phyloP scores from a whole-genome alignment of 2,888 invertebrate genomes.

The Eupithecia centaureata region DNA sequence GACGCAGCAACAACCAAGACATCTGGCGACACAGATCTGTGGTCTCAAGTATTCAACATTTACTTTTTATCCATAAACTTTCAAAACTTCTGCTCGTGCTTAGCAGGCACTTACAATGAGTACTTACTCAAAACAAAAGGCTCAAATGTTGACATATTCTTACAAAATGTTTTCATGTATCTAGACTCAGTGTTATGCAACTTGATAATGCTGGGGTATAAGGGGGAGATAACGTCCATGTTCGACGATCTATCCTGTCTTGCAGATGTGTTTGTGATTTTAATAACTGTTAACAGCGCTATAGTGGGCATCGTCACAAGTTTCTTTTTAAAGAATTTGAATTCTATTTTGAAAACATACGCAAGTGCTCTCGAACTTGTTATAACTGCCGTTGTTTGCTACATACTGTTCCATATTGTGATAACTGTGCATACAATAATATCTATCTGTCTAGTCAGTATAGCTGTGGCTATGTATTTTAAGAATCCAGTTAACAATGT shows the following conservation, averaged over 20 bases:
- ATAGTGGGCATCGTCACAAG: slow-evolving; percentile 96
- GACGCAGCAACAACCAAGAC: slow-evolving; percentile 76
- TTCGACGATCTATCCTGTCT: slow-evolving; percentile 85
- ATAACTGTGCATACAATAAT: slow-evolving; percentile 92
- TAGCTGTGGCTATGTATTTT: slow-evolving; percentile 93
- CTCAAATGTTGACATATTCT: slow-evolving; percentile 92
- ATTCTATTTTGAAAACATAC: slow-evolving; percentile 97
- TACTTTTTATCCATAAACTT: slow-evolving; percentile 87
- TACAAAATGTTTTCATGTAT: slow-evolving; percentile 98
- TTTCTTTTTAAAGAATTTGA: slow-evolving; percentile 95
- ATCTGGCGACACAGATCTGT: slow-evolving; percentile 56
- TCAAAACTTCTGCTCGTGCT: slow-evolving; percentile 95
- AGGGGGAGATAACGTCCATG: slow-evolving; percentile 86
- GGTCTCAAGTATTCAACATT: slow-evolving; percentile 80
- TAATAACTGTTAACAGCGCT: slow-evolving; percentile 95
- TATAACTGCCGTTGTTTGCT: slow-evolving; percentile 95
- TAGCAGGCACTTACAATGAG: slow-evolving; percentile 98
- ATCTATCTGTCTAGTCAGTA: slow-evolving; percentile 92
- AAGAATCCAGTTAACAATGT: slow-evolving; percentile 92
- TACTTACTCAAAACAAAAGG: slow-evolving; percentile 94
- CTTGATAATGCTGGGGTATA: slow-evolving; percentile 86
- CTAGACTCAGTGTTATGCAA: slow-evolving; percentile 97
- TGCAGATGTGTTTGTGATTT: slow-evolving; percentile 87
- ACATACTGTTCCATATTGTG: slow-evolving; percentile 92
- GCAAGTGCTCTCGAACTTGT: slow-evolving; percentile 96